Conservation (phyloP, 1,140 invertebrate genomes). For the Zeugodacus cucurbitae region DNA sequence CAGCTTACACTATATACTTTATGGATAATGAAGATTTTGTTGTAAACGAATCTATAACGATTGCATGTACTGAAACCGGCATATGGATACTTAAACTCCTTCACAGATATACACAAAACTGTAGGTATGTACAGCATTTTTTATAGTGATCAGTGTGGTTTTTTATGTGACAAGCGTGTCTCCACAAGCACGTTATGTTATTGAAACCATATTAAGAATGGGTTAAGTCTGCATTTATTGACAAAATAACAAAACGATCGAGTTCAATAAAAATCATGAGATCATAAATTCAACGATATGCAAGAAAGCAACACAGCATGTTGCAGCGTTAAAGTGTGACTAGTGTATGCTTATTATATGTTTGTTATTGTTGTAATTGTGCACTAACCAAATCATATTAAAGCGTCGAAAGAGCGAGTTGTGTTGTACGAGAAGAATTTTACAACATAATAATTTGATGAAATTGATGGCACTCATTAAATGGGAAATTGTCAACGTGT, state of each 20-base stretch:
- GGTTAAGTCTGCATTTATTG: constrained; percentile 9
- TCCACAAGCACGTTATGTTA: neutral
- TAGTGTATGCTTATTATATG: neutral
- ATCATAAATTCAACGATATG: neutral
- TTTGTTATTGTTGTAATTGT: neutral
- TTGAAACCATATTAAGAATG: neutral
- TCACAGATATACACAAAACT: neutral
- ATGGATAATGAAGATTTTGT: neutral
- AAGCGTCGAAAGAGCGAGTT: neutral
- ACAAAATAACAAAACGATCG: constrained; percentile 24
- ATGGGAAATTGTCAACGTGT: constrained; percentile 23
- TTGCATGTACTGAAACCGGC: no score
- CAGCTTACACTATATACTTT: neutral
- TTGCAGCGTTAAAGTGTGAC: neutral
- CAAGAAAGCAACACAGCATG: neutral
- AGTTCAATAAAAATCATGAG: constrained; percentile 16
- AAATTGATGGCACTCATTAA: constrained; percentile 11
- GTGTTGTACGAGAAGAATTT: neutral
- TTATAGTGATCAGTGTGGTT: neutral
- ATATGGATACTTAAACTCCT: no score
- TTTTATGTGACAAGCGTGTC: constrained; percentile 5
- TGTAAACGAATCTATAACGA: neutral
- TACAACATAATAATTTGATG: constrained; percentile 29
- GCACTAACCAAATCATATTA: neutral
- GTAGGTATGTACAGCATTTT: neutral